Evolutionary conservation across 2,888 invertebrate species (phyloP), one percentile per base, ranked within the genome.

Genomic region (Nipponacmea schrenckii): DNA sequence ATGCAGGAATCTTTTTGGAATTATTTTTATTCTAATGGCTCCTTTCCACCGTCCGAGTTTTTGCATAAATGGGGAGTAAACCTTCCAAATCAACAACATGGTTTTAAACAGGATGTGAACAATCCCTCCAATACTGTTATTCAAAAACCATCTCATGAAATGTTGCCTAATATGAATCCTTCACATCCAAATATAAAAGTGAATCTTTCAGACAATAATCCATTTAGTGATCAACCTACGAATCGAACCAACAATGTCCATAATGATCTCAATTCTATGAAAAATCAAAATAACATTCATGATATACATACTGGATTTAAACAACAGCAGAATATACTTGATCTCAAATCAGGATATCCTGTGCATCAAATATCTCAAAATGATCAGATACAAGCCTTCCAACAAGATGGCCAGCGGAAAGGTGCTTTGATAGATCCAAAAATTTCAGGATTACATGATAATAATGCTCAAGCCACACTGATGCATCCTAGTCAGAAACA

Each of bases 1-100:
- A 67, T 82, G 69, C 83, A 85, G 68, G 77, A 81, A n/a, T 79
- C 81, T 62, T 84, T 84, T 73, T 84, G 84, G 82, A 82, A 83
- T 68, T 84, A 83, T 71, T 84, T 83, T 75, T 83, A 84, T 71
- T 73, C 75, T 8, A 75, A 78, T 75, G 85, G 85, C 67, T 76
- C 80, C 48, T 85, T 84, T 72, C 85, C 85, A 31, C 84, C 85
- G 24, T 72, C 77, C 44, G 76, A 78, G 46, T 76, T 79, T 72
- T 66, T 81, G 48, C 64, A 70, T 45, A 70, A 70, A 70, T 70
- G 70, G 70, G 70, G 62, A 44, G 44, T 62, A 3, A 69, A 62
- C 39, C 44, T 63, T n/a, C 39, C 46, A n/a, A 62, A 46, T 63
- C 62, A 69, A 45, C 44, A 46, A 14, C 15, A 20, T 26, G 48